Evolutionary conservation across 2,113 vertebrate genomes (phyloP).

Genomic region (mouse (Mus musculus)): GRCm39 chr16:4683001-4683500

Average conservation of each 20-base stretch:
- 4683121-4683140: neutral
- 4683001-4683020: neutral
- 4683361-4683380: too few relatives aligned
- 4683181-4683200: neutral
- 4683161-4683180: neutral
- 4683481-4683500: neutral
- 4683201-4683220: neutral
- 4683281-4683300: neutral
- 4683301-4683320: neutral
- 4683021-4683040: neutral
- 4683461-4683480: neutral
- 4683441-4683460: neutral
- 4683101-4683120: neutral
- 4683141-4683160: neutral
- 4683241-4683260: neutral
- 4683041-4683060: neutral
- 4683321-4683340: neutral
- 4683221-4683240: neutral
- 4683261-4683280: neutral
- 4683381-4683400: neutral
- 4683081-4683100: neutral
- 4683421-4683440: neutral
- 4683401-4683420: neutral
- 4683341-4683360: neutral
- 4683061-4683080: neutral